Percentiles rank a stretch among this genome's conserved stretches.
phyloP scores from a whole-genome alignment of 2,113 vertebrate species.

The Synchiropus splendidus region DNA sequence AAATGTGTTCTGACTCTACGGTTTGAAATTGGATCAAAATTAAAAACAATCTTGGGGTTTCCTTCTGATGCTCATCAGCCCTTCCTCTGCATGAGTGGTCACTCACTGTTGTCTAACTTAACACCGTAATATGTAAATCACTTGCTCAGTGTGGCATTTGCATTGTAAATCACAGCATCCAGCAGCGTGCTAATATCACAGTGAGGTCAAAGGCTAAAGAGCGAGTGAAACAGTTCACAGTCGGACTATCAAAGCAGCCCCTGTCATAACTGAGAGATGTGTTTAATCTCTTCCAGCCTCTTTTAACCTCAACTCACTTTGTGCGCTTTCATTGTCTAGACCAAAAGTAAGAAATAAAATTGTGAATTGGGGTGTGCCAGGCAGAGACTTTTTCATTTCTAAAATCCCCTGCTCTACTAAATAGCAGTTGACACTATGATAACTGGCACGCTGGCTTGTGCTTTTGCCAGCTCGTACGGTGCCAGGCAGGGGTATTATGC shows the following conservation, averaged over 20 bases:
- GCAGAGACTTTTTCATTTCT: too few relatives aligned
- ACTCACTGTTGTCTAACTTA: too few relatives aligned
- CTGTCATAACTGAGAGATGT: conserved; percentile 12
- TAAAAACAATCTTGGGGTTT: too few relatives aligned
- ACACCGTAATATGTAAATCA: conserved; percentile 18
- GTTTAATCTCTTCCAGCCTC: conserved; percentile 30
- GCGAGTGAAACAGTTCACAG: conserved; percentile 23
- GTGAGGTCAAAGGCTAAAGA: conserved; percentile 33
- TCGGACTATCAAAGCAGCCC: conserved; percentile 14
- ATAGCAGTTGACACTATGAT: conserved; percentile 12
- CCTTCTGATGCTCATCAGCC: too few relatives aligned
- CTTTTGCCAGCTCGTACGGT: conserved; percentile 7
- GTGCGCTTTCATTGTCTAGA: neutral
- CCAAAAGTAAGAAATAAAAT: conserved; percentile 1
- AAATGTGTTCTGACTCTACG: too few relatives aligned
- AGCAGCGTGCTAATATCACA: conserved; percentile 22
- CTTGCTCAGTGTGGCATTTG: conserved; percentile 15
- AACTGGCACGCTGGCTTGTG: conserved; percentile 18
- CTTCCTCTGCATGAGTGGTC: conserved; percentile 1
- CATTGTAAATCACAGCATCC: conserved; percentile 23
- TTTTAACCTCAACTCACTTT: conserved; percentile 19
- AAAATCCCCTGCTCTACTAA: neutral
- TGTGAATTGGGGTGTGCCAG: too few relatives aligned
- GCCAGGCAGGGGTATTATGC: conserved; percentile 12
- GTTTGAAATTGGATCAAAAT: too few relatives aligned